phyloP scores from a whole-genome alignment of 1,140 invertebrate genomes.

The Drosophila kepulauana region DNA sequence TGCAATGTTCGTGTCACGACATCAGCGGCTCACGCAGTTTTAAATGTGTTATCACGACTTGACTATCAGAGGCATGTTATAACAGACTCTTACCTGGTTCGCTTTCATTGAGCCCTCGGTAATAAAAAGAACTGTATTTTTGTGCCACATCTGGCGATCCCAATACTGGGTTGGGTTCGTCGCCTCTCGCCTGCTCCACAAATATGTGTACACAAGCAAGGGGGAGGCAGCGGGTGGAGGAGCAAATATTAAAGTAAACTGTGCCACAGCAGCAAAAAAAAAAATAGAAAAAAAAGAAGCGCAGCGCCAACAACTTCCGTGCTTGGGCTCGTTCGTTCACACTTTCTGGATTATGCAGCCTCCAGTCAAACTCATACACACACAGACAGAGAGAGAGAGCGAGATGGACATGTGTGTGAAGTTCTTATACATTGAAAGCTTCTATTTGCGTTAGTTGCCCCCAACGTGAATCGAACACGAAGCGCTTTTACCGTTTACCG shows the following conservation, averaged over 20 bases:
- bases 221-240: slow-evolving; percentile 8
- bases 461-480: slow-evolving; percentile 22
- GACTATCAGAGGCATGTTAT: slow-evolving; percentile 16
- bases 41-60: neutral
- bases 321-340: slow-evolving; percentile 57
- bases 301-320: slow-evolving; percentile 65
- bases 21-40: neutral
- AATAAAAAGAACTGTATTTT: slow-evolving; percentile 52
- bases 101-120: slow-evolving; percentile 13
- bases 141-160: slow-evolving; percentile 71
- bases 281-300: neutral
- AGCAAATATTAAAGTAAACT: slow-evolving; percentile 56
- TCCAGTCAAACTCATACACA: slow-evolving; percentile 26
- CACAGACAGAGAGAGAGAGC: neutral
- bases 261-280: slow-evolving; percentile 44
- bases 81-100: slow-evolving; percentile 5
- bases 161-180: slow-evolving; percentile 36
- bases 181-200: slow-evolving; percentile 47
- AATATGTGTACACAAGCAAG: slow-evolving; percentile 70
- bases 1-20: slow-evolving; percentile 9
- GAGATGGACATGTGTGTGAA: neutral
- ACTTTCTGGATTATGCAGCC: slow-evolving; percentile 66
- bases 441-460: slow-evolving; percentile 37
- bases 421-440: slow-evolving; percentile 14
- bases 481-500: slow-evolving; percentile 27